Conservation (phyloP, 2,797 vertebrate species). For the Myotis findleyi region DNA sequence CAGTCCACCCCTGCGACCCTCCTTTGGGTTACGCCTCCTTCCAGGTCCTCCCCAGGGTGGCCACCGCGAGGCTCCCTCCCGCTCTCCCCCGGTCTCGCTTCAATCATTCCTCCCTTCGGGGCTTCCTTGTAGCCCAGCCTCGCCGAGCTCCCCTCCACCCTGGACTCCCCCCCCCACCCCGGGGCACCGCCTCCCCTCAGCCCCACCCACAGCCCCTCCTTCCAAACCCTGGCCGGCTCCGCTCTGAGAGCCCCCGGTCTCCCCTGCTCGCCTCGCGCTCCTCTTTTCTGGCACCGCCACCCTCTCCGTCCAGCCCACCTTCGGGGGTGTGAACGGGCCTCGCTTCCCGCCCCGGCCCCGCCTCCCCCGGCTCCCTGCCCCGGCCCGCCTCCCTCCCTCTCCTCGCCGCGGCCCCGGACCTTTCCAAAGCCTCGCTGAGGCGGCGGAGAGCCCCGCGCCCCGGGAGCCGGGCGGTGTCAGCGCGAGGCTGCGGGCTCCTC, state of each 20-base stretch:
- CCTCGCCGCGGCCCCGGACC: conserved; percentile 68
- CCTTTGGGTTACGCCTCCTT: conserved; percentile 33
- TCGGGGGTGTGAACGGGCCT: neutral
- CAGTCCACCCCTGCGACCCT: neutral
- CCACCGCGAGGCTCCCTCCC: neutral
- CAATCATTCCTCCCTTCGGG: neutral
- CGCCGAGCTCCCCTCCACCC: neutral
- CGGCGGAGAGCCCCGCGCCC: neutral
- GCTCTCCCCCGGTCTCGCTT: neutral
- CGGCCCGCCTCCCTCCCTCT: neutral
- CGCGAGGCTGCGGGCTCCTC: neutral
- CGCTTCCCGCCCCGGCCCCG: neutral
- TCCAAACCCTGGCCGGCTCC: accelerated
- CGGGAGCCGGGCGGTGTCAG: accelerated
- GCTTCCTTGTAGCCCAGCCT: neutral
- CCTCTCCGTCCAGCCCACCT: neutral
- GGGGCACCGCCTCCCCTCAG: neutral
- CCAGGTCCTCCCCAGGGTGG: conserved; percentile 51
- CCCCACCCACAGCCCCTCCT: neutral
- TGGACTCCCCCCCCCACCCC: conserved; percentile 42
- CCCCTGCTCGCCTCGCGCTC: neutral
- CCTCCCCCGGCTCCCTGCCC: conserved; percentile 7
- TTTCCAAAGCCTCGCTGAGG: conserved; percentile 66
- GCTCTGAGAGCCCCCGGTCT: neutral
- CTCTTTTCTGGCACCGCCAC: neutral